Percentiles rank a stretch among this genome's conserved stretches.
Conservation (phyloP, 1,140 invertebrate genomes). For the Oreohelix idahoensis region DNA sequence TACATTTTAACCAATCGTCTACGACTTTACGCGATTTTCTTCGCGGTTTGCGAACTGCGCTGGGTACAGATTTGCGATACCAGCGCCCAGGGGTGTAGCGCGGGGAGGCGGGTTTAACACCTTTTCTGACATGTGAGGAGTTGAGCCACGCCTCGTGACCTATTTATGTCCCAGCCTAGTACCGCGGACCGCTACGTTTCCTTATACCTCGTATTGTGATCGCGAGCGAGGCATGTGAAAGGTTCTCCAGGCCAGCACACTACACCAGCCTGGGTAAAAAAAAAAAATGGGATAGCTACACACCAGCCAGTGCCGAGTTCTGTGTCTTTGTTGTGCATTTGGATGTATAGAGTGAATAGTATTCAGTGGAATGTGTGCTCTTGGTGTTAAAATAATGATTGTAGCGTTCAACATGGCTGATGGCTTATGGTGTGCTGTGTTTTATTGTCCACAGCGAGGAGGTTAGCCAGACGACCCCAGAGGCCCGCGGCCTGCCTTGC, state of each 20-base stretch:
- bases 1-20: slow-evolving; percentile 15
- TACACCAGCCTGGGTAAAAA: slow-evolving; percentile 35
- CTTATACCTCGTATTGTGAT: not conserved
- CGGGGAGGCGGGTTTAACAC: slow-evolving; percentile 42
- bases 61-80: slow-evolving; percentile 5
- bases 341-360: not conserved
- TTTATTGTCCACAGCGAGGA: slow-evolving; percentile 51
- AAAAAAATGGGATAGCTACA: slow-evolving; percentile 33
- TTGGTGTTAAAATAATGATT: slow-evolving; percentile 29
- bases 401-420: slow-evolving; percentile 34
- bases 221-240: not conserved
- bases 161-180: slow-evolving; percentile 43
- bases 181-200: not conserved
- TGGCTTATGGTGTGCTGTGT: slow-evolving; percentile 48
- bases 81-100: not conserved
- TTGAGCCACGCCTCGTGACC: slow-evolving; percentile 48
- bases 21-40: not conserved
- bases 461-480: slow-evolving; percentile 29
- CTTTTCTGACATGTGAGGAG: slow-evolving; percentile 43
- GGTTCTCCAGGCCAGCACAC: slow-evolving; percentile 42
- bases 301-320: not conserved
- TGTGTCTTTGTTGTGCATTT: not conserved
- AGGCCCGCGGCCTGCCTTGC: slow-evolving; percentile 44
- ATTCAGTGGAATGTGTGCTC: not conserved
- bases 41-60: slow-evolving; percentile 10